Base-by-base conservation (phyloP, 2,797 vertebrate genomes). In the Valencia hispanica region DNA sequence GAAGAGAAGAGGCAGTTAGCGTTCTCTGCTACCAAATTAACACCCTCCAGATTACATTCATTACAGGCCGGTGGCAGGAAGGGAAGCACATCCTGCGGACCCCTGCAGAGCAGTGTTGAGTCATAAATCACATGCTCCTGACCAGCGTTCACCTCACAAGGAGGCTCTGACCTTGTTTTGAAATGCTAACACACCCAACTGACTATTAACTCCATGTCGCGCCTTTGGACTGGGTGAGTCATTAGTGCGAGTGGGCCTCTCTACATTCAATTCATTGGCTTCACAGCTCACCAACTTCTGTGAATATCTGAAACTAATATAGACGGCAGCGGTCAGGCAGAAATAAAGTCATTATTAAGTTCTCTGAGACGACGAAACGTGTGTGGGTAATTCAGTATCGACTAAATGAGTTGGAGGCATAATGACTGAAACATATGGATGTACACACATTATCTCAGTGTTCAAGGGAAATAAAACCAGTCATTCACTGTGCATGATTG, bases 111-210 rank as follows among this genome's bases (percentile, higher is more conserved):
- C 69, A 45, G 39, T 1, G 76, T 85, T 61, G 82, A 90, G 80
- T 92, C 89, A 88, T 93, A 91, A 88, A 93, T 94, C 92, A 91
- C 81, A 80, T 30, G 47, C 66, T 78, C 65, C 84, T 77, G 83
- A 91, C 88, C 50, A 27, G 75, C 57, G 32, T 53, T 83, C 43
- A 72, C 83, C 79, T 84, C 85, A 74, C 73, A 86, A 81, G 84
- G 77, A 65, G 79, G 79, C 83, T 79, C 73, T 75, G 87, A 88
- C 89, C 88, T 90, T 90, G 87, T 88, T 92, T 90, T 81, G 79
- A 88, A 87, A 90, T 78, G 85, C 70, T 80, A 87, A 80, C 68
- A 59, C 77, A 51, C 66, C 78, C 85, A 66, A 12, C 74, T 55
- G 69, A 76, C 88, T 88, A 88, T 90, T 87, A 91, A 79, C 78